Conservation (phyloP, 2,113 vertebrate species). For the Stomatorhinus ivindoensis region DNA sequence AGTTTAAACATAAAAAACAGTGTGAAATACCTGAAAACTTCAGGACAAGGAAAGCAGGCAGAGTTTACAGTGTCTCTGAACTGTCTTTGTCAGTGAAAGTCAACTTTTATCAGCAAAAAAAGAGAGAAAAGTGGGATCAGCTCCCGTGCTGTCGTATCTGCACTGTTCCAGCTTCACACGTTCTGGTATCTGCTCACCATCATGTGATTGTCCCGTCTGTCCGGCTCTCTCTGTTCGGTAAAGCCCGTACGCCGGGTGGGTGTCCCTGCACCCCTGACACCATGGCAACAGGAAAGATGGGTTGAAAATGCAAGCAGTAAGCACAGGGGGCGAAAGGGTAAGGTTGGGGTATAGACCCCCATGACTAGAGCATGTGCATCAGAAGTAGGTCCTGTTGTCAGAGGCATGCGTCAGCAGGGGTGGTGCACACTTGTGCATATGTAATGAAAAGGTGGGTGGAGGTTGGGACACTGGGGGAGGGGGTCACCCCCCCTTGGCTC, state of each 20-base stretch:
- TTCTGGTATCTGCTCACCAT: neutral
- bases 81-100: constrained; percentile 3
- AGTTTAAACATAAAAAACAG: neutral
- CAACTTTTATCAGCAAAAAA: neutral
- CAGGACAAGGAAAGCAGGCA: neutral
- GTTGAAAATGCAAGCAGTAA: neutral
- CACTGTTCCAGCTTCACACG: neutral
- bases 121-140: neutral
- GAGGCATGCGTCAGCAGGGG: neutral
- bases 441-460: neutral
- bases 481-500: neutral
- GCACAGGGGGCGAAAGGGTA: neutral
- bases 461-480: neutral
- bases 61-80: neutral
- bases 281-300: neutral
- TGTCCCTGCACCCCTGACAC: neutral
- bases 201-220: neutral
- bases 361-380: neutral
- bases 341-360: neutral
- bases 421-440: neutral
- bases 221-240: neutral
- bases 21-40: neutral
- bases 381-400: constrained; percentile 10
- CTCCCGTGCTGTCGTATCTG: neutral
- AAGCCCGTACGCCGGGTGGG: neutral